Conservation (phyloP, 2,888 invertebrate species). For the Drosophila tripunctata region DNA sequence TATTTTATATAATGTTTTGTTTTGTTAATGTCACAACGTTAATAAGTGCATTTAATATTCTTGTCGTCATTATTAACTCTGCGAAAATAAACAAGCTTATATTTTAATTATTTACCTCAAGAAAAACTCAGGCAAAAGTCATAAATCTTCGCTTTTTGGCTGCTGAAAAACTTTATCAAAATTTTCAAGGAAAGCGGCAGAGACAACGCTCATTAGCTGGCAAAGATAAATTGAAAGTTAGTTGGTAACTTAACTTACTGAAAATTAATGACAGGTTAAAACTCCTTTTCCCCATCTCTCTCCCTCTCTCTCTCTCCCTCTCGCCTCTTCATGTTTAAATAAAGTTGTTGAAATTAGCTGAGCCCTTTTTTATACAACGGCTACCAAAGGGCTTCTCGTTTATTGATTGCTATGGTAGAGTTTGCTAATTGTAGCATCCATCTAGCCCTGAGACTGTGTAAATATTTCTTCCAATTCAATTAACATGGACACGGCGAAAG, state of each 20-base stretch:
- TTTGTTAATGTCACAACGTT: too few species aligned
- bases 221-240: conserved; percentile 63
- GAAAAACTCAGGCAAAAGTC: conserved; percentile 20
- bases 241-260: conserved; percentile 50
- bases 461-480: conserved; percentile 62
- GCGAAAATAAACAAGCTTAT: conserved; percentile 24
- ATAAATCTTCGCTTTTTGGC: conserved; percentile 68
- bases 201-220: conserved; percentile 56
- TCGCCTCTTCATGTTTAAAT: conserved; percentile 18
- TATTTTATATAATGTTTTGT: too few species aligned
- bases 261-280: conserved; percentile 64
- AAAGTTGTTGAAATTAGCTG: conserved; percentile 27
- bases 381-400: background rate
- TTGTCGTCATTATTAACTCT: conserved; percentile 9
- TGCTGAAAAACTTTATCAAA: conserved; percentile 50
- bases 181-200: conserved; percentile 24
- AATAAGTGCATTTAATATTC: conserved; percentile 22
- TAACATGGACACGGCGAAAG: conserved; percentile 30
- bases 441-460: conserved; percentile 1
- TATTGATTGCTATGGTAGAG: conserved; percentile 25
- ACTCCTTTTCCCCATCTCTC: background rate
- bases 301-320: background rate
- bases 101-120: conserved; percentile 39
- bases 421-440: background rate
- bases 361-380: conserved; percentile 15